Evolutionary conservation across 2,888 invertebrate genomes (phyloP).

Genomic region (Lingula anatina): DNA sequence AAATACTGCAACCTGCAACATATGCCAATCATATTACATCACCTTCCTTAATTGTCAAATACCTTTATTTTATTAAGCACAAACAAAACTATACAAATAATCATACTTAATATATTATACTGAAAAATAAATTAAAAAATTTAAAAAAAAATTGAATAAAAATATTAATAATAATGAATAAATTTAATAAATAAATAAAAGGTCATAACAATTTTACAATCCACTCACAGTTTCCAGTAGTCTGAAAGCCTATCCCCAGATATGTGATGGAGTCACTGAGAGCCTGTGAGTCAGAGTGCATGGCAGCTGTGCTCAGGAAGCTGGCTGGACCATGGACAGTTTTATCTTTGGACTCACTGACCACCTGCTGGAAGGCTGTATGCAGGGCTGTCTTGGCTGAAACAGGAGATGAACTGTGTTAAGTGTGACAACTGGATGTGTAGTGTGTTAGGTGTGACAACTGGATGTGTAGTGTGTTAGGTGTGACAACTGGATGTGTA

Average conservation of each 20-base stretch:
- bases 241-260: conserved; percentile 43
- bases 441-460: too few relatives aligned
- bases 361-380: neutral
- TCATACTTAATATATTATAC: too few relatives aligned
- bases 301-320: neutral
- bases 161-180: neutral
- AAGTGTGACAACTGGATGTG: neutral
- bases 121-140: neutral
- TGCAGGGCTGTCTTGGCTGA: neutral
- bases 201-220: too few relatives aligned
- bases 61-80: too few relatives aligned
- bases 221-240: conserved; percentile 42
- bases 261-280: conserved; percentile 27
- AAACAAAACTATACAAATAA: too few relatives aligned
- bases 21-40: too few relatives aligned
- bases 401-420: neutral
- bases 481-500: too few relatives aligned
- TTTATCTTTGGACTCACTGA: neutral
- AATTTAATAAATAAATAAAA: too few relatives aligned
- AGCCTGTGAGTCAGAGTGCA: neutral
- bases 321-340: too few relatives aligned
- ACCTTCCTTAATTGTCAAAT: too few relatives aligned
- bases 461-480: too few relatives aligned
- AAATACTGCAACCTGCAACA: too few relatives aligned
- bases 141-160: neutral